A percentile compares a stretch with the other conserved stretches of the same genome.
Conservation (phyloP, 1,140 invertebrate species). For the Venustaconcha ellipsiformis region DNA sequence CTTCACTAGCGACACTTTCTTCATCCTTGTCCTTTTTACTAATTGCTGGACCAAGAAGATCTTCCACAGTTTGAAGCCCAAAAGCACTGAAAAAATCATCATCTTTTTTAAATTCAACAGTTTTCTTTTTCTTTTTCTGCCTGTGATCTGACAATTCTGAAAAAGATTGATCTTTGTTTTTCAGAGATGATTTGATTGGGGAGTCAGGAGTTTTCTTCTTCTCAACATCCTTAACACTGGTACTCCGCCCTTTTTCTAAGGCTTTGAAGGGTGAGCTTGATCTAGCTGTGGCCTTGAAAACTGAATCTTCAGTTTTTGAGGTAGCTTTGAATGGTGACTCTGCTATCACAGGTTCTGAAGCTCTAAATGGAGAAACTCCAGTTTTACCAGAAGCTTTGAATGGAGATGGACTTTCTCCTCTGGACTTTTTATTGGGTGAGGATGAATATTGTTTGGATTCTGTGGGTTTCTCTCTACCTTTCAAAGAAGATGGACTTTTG, state of each 20-base stretch:
- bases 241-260: slow-evolving; percentile 16
- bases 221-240: neutral
- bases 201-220: too few relatives aligned
- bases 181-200: too few relatives aligned
- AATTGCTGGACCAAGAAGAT: slow-evolving; percentile 33
- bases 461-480: too few relatives aligned
- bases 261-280: slow-evolving; percentile 23
- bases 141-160: neutral
- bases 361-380: too few relatives aligned
- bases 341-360: too few relatives aligned
- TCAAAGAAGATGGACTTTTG: too few relatives aligned
- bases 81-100: slow-evolving; percentile 40
- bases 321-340: slow-evolving; percentile 18
- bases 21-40: slow-evolving; percentile 20
- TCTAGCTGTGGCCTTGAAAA: slow-evolving; percentile 5
- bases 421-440: slow-evolving; percentile 6
- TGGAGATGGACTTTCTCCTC: slow-evolving; percentile 6
- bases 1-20: slow-evolving; percentile 25
- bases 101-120: slow-evolving; percentile 9
- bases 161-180: too few relatives aligned
- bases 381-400: slow-evolving; percentile 16
- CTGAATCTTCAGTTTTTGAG: slow-evolving; percentile 8
- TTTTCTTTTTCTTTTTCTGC: slow-evolving; percentile 10
- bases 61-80: slow-evolving; percentile 46
- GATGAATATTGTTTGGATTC: neutral